These are phyloP conservation scores for Scartelaos histophorus DNA, from an alignment of 2,113 vertebrate species.

Conservation along the genomic window DNA sequence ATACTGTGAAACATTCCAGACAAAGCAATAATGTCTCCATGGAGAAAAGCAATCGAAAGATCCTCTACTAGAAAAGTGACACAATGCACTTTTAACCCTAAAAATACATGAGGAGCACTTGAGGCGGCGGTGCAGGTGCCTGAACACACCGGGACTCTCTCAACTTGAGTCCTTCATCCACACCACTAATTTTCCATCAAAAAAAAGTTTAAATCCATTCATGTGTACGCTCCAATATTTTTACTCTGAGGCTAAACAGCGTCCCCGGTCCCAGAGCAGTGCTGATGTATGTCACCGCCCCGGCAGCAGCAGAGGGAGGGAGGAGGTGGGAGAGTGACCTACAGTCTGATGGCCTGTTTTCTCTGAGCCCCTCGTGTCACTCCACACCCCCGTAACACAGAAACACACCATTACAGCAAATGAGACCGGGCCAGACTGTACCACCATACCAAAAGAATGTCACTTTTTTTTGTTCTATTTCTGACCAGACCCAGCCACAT, in stretches of 20 bases:
- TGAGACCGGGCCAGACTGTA: constrained; percentile 38
- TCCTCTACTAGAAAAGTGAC: too few species aligned
- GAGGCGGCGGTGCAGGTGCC: too few species aligned
- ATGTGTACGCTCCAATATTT: constrained; percentile 34
- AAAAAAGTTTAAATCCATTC: constrained; percentile 41
- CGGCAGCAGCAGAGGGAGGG: constrained; percentile 29
- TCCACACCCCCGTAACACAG: constrained; percentile 17
- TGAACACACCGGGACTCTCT: too few species aligned
- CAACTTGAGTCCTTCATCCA: too few species aligned
- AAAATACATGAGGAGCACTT: too few species aligned
- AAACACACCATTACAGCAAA: constrained; percentile 45
- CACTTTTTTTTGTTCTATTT: constrained; percentile 29
- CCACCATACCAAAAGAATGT: constrained; percentile 35
- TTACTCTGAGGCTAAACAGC: constrained; percentile 56
- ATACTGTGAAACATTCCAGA: too few species aligned
- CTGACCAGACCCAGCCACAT: constrained; percentile 19
- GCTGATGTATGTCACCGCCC: constrained; percentile 53
- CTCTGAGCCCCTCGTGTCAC: constrained; percentile 36
- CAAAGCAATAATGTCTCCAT: too few species aligned
- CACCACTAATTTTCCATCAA: not conserved
- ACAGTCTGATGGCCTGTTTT: constrained; percentile 74
- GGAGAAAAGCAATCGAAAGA: too few species aligned
- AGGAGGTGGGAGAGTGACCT: constrained; percentile 43
- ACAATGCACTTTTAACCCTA: too few species aligned
- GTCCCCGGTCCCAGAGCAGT: constrained; percentile 29